phyloP scores from a whole-genome alignment of 2,113 vertebrate species.

The Anthoscopus minutus region DNA sequence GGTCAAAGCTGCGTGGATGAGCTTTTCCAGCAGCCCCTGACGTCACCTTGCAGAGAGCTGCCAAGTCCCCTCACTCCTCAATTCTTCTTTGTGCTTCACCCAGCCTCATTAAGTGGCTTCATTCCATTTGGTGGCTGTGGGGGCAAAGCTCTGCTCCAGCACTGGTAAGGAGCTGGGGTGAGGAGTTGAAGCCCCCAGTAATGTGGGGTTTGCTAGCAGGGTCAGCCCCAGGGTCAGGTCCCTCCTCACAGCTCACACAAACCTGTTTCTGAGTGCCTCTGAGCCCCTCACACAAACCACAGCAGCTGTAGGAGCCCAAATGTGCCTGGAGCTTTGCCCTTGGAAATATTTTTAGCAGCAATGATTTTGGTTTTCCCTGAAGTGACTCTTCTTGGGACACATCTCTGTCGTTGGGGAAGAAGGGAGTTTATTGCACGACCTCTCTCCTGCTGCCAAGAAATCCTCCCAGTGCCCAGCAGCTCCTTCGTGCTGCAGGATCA shows the following conservation, averaged over 20 bases:
- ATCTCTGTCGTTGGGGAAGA: background rate
- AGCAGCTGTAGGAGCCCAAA: background rate
- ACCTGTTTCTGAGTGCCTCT: accelerated
- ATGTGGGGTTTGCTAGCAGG: background rate
- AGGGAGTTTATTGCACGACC: background rate
- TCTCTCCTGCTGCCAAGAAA: background rate
- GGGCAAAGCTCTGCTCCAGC: background rate
- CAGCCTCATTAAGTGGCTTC: constrained; percentile 34
- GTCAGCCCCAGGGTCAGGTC: background rate
- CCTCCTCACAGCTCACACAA: background rate
- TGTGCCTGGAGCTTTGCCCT: background rate
- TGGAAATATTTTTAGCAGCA: accelerated
- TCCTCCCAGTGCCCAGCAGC: background rate
- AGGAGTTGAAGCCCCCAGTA: background rate
- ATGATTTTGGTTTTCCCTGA: background rate
- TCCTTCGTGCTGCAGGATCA: background rate
- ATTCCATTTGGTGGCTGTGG: constrained; percentile 16
- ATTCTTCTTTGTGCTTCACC: constrained; percentile 24
- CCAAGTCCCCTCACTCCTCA: background rate
- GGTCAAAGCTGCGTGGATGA: background rate
- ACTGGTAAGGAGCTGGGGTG: background rate
- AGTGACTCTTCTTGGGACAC: accelerated
- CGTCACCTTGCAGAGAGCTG: background rate
- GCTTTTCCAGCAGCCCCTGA: background rate
- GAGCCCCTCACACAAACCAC: background rate